A percentile compares a stretch with the other conserved stretches of the same genome.
Evolutionary conservation across 2,888 invertebrate genomes (phyloP).

Genomic region (Phyllotreta cruciferae): DNA sequence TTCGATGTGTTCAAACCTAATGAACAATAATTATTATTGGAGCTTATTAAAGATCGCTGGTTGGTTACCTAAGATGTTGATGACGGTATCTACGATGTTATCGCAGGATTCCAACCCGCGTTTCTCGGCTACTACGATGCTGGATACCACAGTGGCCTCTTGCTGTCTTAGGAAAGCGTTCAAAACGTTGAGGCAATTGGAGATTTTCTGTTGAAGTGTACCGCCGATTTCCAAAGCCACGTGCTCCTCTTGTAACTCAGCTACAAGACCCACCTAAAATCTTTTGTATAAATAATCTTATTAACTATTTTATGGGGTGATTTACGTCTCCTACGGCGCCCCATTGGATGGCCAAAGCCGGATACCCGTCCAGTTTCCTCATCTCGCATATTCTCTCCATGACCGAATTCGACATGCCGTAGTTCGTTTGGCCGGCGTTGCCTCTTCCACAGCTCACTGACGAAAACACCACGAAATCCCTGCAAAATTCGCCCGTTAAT

Average conservation of each 20-base stretch:
- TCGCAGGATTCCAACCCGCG: conserved; percentile 68
- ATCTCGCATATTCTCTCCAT: conserved; percentile 89
- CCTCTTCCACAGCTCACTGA: conserved; percentile 92
- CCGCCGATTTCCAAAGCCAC: conserved; percentile 63
- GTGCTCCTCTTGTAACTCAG: conserved; percentile 64
- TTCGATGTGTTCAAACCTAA: conserved; percentile 64
- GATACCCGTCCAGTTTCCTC: conserved; percentile 72
- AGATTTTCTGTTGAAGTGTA: conserved; percentile 72
- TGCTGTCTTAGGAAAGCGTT: conserved; percentile 75
- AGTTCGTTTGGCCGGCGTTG: conserved; percentile 90
- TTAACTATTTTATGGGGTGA: too few relatives aligned
- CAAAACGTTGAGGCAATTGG: conserved; percentile 68
- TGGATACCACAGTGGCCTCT: conserved; percentile 71
- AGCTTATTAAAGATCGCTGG: background rate
- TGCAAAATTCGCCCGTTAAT: conserved; percentile 41
- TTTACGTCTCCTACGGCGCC: conserved; percentile 91
- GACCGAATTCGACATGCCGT: conserved; percentile 88
- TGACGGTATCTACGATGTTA: conserved; percentile 75
- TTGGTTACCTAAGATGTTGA: conserved; percentile 68
- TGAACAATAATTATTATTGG: background rate
- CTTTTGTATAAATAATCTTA: too few relatives aligned
- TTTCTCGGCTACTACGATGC: conserved; percentile 90
- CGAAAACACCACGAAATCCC: conserved; percentile 89
- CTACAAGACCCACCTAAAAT: conserved; percentile 68
- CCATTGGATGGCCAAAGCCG: conserved; percentile 89